Evolutionary conservation across 2,113 vertebrate genomes (phyloP).

Genomic region (Chrysemys picta): DNA sequence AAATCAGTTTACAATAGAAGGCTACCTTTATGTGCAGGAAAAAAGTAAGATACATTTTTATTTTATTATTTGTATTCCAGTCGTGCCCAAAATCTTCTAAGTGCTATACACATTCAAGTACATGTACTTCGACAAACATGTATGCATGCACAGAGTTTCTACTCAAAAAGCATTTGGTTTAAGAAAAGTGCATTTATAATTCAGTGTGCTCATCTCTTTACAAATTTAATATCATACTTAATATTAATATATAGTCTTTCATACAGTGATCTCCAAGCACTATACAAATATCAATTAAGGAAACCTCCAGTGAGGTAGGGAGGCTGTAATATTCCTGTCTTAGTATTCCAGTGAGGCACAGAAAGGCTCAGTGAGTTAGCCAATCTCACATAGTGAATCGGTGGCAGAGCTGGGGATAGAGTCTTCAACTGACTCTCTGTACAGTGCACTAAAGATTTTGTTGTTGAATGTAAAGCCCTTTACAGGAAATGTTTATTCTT

Average conservation of each 20-base stretch:
- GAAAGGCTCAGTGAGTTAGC: background rate
- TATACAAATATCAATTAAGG: background rate
- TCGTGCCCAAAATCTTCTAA: background rate
- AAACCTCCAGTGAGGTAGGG: background rate
- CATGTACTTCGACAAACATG: background rate
- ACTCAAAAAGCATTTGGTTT: background rate
- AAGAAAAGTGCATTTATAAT: background rate
- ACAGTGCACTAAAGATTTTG: background rate
- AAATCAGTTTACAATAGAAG: constrained; percentile 92
- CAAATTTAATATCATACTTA: background rate
- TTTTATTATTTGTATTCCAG: background rate
- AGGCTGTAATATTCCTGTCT: background rate
- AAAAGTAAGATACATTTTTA: constrained; percentile 85
- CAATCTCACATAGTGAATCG: background rate
- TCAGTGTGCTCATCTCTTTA: background rate
- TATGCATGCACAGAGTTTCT: background rate
- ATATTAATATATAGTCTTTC: background rate
- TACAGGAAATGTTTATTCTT: background rate
- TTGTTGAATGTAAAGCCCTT: background rate
- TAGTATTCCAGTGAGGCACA: background rate
- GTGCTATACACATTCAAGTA: background rate
- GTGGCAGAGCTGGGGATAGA: background rate
- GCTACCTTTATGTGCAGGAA: constrained; percentile 96
- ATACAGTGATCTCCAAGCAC: background rate
- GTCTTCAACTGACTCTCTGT: background rate